Evolutionary conservation across 2,888 invertebrate species (phyloP).

Genomic region (Aelia acuminata): DNA sequence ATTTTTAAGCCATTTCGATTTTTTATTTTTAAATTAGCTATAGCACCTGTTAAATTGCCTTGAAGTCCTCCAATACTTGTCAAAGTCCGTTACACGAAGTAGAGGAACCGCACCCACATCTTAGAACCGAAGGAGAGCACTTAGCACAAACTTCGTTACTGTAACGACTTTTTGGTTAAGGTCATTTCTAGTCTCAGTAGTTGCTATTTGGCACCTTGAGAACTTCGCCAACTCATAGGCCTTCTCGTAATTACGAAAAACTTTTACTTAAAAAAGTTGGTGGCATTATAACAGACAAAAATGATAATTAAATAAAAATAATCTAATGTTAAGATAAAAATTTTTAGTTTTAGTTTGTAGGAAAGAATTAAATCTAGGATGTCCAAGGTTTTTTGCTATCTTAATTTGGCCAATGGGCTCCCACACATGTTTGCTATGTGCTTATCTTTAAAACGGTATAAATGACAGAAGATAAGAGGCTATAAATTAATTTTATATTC

Average conservation of each 20-base stretch:
- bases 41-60: not conserved
- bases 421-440: no score
- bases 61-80: not conserved
- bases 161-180: conserved; percentile 33
- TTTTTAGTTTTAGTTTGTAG: no score
- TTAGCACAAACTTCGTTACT: conserved; percentile 20
- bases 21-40: not conserved
- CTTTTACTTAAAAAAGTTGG: not conserved
- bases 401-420: no score
- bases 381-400: no score
- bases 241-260: not conserved
- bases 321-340: no score
- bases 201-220: not conserved
- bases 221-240: not conserved
- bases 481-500: no score
- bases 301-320: no score
- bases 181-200: not conserved
- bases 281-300: no score
- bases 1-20: no score
- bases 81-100: not conserved
- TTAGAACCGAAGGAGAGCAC: not conserved
- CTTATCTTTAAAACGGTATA: no score
- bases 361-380: no score
- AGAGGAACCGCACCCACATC: not conserved
- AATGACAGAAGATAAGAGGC: no score